Base-by-base conservation (phyloP, 2,113 vertebrate genomes). In the Cyprinodon variegatus region DNA sequence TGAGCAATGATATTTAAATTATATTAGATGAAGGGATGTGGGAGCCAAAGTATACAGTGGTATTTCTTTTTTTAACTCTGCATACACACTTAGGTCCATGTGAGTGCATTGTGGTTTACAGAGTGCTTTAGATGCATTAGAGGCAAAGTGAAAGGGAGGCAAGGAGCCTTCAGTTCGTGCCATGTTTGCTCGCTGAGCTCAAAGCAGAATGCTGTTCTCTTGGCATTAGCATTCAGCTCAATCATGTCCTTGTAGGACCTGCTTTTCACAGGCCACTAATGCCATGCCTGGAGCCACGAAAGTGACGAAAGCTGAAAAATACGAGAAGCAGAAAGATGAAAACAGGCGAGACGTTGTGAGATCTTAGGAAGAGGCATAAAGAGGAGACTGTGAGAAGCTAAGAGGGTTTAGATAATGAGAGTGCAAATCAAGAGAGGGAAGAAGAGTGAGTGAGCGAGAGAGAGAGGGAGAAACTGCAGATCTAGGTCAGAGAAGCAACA, bases 401-500 rank as follows among this genome's bases (percentile, higher is more conserved):
- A 89, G 86, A 82, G 86, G 86, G 82, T 84, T 79, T 76, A 85
- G 85, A 89, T 90, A 81, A 81, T 81, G 88, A 89, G 83, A 72
- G 77, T 37, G 76, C 73, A 83, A 88, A 78, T 83, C 74, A 41
- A 83, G 78, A 68, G 80, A 66, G 77, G 17, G 45, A 72, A 63
- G 22, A 10, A 38, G 69, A 59, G 75, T 9, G 68, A 59, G 72
- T 4, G 6, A 53, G 48, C 41, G 68, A 22, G 66, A 57, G 72
- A 57, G 72, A n/a, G 72, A 50, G 73, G 7, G 71, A 60, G 65
- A 74, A 70, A 79, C 61, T 61, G 68, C 65, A 79, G 88, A 93
- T 93, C 84, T 93, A 86, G 92, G 92, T 92, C 92, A 91, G 78
- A 87, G 87, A 88, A 74, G 83, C 74, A 84, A 61, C 70, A 68